Conservation (phyloP, 1,140 invertebrate species). For the Dendrolimus punctatus region DNA sequence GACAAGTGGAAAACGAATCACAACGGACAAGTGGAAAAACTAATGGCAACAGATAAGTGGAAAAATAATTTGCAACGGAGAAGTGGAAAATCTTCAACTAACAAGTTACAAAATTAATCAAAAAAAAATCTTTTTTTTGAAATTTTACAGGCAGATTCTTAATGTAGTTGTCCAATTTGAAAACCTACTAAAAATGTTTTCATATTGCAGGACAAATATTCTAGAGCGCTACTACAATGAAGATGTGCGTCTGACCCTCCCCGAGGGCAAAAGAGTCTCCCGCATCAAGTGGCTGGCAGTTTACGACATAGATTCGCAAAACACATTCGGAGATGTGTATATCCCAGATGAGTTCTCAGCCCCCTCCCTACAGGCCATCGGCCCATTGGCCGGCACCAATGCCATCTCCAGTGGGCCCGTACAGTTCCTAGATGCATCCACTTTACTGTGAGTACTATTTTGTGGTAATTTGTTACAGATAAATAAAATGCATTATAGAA, state of each 20-base stretch:
- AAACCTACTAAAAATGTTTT: no score
- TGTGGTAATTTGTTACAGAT: neutral
- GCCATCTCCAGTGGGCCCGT: constrained; percentile 80
- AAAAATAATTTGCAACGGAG: no score
- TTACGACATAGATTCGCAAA: constrained; percentile 89
- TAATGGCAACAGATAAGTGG: no score
- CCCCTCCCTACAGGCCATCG: constrained; percentile 81
- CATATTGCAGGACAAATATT: constrained; percentile 83
- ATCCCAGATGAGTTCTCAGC: constrained; percentile 93
- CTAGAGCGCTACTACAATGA: constrained; percentile 89
- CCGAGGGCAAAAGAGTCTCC: constrained; percentile 89
- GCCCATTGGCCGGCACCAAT: constrained; percentile 76
- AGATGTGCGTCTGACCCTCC: constrained; percentile 87
- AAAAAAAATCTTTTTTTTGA: no score
- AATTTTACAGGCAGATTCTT: no score
- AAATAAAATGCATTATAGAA: neutral
- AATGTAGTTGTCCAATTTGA: no score
- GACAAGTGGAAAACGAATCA: no score
- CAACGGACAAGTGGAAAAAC: no score
- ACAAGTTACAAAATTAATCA: no score
- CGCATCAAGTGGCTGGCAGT: constrained; percentile 94
- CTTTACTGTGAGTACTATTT: constrained; percentile 70
- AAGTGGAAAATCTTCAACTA: no score
- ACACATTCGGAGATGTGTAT: constrained; percentile 91
- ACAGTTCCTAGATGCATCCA: constrained; percentile 86